Evolutionary conservation across 1,140 invertebrate species (phyloP).

Genomic region (Rhyzopertha dominica): DNA sequence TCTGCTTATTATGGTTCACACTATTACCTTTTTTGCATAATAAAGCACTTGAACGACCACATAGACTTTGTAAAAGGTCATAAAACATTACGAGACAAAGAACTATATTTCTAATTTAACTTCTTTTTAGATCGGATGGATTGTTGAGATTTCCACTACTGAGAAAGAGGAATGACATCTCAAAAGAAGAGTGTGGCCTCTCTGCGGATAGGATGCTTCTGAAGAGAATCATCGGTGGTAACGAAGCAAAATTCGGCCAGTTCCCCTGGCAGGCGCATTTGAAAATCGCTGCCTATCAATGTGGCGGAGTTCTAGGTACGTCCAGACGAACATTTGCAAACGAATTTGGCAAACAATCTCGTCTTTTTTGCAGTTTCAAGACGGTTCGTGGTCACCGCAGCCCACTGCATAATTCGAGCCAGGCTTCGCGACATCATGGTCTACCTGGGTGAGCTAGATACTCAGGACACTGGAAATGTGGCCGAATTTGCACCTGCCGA

Average conservation of each 20-base stretch:
- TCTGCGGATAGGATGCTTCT: conserved; percentile 51
- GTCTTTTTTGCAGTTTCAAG: conserved; percentile 54
- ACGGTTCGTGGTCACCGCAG: conserved; percentile 66
- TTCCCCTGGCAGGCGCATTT: conserved; percentile 84
- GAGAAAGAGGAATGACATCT: conserved; percentile 27
- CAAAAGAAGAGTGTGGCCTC: conserved; percentile 36
- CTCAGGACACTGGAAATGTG: conserved; percentile 62
- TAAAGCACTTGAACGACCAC: too few species aligned
- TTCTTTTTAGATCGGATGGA: conserved; percentile 22
- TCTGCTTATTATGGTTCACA: too few species aligned
- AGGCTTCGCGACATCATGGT: conserved; percentile 69
- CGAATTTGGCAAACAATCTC: too few species aligned
- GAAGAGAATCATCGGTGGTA: conserved; percentile 73
- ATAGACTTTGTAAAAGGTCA: too few species aligned
- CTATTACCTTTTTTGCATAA: too few species aligned
- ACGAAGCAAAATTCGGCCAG: conserved; percentile 67
- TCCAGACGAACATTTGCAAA: too few species aligned
- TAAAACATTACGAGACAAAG: too few species aligned
- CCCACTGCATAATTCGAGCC: conserved; percentile 71
- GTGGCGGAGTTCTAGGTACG: conserved; percentile 65
- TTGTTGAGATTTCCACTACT: too few species aligned
- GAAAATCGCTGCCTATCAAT: conserved; percentile 74
- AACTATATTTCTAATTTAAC: too few species aligned
- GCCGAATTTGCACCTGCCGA: conserved; percentile 60
- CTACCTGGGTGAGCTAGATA: conserved; percentile 75